Evolutionary conservation across 2,888 invertebrate species (phyloP).

Genomic region (Hoplodrina blanda): DNA sequence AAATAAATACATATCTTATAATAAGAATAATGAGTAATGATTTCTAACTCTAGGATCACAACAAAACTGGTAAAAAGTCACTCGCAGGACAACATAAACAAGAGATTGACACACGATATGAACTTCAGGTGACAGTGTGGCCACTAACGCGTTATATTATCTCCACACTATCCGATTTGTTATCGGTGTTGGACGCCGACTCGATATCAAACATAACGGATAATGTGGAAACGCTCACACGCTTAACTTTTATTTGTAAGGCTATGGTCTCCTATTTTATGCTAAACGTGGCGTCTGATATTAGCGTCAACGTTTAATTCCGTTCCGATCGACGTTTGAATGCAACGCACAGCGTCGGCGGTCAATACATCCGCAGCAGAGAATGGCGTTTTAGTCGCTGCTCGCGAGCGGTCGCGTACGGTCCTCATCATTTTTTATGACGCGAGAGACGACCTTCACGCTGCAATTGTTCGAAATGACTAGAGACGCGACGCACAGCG

Average conservation of each 20-base stretch:
- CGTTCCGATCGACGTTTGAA: too few species aligned
- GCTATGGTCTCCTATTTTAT: too few species aligned
- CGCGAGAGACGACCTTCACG: too few species aligned
- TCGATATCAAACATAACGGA: neutral
- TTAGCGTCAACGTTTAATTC: too few species aligned
- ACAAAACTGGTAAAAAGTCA: conserved; percentile 82
- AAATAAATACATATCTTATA: neutral
- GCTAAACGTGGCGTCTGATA: too few species aligned
- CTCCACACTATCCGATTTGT: conserved; percentile 15
- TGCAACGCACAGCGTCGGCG: too few species aligned
- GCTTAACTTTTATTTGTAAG: conserved; percentile 22
- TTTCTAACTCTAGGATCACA: conserved; percentile 69
- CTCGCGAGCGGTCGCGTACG: too few species aligned
- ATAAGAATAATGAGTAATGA: neutral
- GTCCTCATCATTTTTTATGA: too few species aligned
- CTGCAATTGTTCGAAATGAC: too few species aligned
- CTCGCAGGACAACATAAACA: conserved; percentile 87
- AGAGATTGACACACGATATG: conserved; percentile 69
- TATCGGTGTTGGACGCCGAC: neutral
- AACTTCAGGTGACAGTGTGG: conserved; percentile 76
- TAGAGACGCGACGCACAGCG: too few species aligned
- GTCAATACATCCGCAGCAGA: too few species aligned
- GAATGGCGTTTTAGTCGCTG: too few species aligned
- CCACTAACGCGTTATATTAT: conserved; percentile 36
- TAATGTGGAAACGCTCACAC: conserved; percentile 12